Base-by-base conservation (phyloP, 2,797 vertebrate species). In the Tamandua tetradactyla region DNA sequence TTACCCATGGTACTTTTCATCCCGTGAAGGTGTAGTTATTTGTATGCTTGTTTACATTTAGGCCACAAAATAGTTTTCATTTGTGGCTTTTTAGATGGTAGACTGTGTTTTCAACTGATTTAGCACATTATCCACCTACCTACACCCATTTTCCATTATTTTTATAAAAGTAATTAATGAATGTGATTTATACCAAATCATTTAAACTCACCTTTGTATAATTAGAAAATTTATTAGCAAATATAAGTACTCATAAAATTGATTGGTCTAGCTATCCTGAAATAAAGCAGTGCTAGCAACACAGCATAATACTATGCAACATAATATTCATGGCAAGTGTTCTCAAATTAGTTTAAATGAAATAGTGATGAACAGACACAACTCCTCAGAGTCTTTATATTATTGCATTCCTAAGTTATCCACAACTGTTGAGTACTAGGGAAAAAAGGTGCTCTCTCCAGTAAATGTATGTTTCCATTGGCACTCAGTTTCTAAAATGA, bases 401-500 rank as follows among this genome's bases (percentile, higher is more conserved):
- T 81, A 74, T n/a, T 87, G 9, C 12, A 76, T 3, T 64, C 66
- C 68, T 85, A 57, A 82, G 30, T 44, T 80, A 86, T 7, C 69
- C 55, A 78, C 69, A 90, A 40, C 78, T 44, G 27, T 12, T 66
- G 72, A 71, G 3, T 25, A 57, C n/a, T 17, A 74, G 79, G 55
- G 69, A 72, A 49, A 35, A 89, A 57, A 89, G 14, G 44, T 9
- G 11, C 91, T 94, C 47, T 80, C 80, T 22, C 75, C 52, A 52
- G 20, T 61, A 69, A 69, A 20, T 84, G 69, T 71, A 69, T 37
- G 68, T 23, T 96, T 89, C 42, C 66, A 68, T 89, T 84, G 92
- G 82, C 66, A 82, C 75, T 91, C 35, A 76, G 68, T 47, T 42
- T 82, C 95, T 95, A 95, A 88, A 95, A 88, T 37, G 62, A 95